Percentiles rank a stretch among this genome's conserved stretches.
Evolutionary conservation across 2,113 vertebrate species (phyloP).

Genomic region (Cryptoleucopteryx plumbea): DNA sequence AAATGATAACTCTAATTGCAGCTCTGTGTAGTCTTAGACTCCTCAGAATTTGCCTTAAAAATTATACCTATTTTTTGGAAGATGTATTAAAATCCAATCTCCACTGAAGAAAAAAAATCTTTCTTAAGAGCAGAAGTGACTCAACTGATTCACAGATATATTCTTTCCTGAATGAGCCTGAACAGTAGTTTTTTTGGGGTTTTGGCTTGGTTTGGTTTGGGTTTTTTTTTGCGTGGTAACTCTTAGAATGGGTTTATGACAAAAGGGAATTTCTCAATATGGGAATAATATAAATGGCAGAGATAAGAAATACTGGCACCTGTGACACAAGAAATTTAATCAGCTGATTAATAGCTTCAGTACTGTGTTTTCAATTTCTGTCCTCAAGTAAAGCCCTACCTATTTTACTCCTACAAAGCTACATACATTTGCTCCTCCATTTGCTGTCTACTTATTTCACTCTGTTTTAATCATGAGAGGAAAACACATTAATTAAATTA

Average conservation of each 20-base stretch:
- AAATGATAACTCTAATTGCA: neutral
- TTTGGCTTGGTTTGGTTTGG: too few relatives aligned
- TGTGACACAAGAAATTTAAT: neutral
- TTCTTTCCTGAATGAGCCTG: neutral
- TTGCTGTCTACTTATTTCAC: neutral
- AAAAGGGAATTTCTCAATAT: neutral
- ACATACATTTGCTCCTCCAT: neutral
- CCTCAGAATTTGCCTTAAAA: neutral
- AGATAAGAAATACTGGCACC: neutral
- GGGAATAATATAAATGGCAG: neutral
- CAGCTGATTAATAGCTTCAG: neutral
- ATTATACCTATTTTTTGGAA: neutral
- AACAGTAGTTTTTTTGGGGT: neutral
- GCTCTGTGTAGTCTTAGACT: neutral
- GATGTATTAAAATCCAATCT: neutral
- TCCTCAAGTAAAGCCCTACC: neutral
- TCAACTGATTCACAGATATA: neutral
- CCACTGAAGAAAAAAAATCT: neutral
- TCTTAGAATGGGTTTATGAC: neutral
- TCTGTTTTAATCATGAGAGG: neutral
- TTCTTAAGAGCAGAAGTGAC: neutral
- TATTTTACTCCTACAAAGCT: neutral
- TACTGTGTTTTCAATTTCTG: neutral
- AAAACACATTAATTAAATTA: neutral
- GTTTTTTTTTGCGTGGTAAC: neutral